Evolutionary conservation across 2,888 invertebrate genomes (phyloP).

Genomic region (Mactromeris polynyma): DNA sequence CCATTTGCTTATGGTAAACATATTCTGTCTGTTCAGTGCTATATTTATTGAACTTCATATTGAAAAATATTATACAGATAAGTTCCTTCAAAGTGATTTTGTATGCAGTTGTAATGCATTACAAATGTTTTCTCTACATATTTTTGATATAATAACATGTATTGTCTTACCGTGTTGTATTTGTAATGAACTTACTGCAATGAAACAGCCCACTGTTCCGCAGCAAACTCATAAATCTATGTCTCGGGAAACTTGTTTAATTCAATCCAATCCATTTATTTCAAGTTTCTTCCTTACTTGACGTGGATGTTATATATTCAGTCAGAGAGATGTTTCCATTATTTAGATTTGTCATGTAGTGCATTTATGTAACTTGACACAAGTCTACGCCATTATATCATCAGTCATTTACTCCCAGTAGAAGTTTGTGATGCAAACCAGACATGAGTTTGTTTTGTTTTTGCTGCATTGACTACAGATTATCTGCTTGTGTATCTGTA

Average conservation of each 20-base stretch:
- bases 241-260: background rate
- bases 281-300: background rate
- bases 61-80: too few species aligned
- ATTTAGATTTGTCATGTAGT: background rate
- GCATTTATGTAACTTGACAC: background rate
- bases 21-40: too few species aligned
- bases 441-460: background rate
- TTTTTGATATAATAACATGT: background rate
- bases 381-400: background rate
- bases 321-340: background rate
- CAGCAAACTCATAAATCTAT: background rate
- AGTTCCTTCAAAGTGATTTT: background rate
- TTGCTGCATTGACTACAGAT: background rate
- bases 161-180: background rate
- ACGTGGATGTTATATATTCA: background rate
- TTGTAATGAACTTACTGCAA: background rate
- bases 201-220: background rate
- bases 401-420: background rate
- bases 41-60: too few species aligned
- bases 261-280: slow-evolving; percentile 6
- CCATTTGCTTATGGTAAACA: too few species aligned
- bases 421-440: background rate
- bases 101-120: background rate
- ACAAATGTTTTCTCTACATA: background rate
- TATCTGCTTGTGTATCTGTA: background rate